Conservation (phyloP, 1,140 invertebrate species). For the Caerostris extrusa region DNA sequence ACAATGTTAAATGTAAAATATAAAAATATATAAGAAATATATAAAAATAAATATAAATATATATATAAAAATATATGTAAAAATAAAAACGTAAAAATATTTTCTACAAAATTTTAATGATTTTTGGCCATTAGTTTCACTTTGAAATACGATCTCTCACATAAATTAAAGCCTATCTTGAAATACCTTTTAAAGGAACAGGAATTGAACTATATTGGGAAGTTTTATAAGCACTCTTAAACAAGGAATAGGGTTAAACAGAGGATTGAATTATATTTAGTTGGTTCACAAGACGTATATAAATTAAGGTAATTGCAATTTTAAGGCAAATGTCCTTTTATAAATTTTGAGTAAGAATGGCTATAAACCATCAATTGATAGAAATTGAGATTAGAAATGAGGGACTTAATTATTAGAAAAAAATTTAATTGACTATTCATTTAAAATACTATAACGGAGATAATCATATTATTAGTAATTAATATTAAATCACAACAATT, state of each 20-base stretch:
- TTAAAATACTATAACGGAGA: too few relatives aligned
- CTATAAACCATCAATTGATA: too few relatives aligned
- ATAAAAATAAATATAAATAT: too few relatives aligned
- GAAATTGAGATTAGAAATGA: too few relatives aligned
- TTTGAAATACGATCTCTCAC: background rate
- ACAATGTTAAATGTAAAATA: background rate
- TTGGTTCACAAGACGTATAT: background rate
- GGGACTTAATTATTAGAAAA: too few relatives aligned
- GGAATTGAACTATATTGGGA: background rate
- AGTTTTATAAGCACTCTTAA: background rate
- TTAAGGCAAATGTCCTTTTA: background rate
- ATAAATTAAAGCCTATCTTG: background rate
- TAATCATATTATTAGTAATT: too few relatives aligned
- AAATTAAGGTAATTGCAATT: background rate
- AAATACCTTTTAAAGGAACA: background rate
- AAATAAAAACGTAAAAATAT: too few relatives aligned
- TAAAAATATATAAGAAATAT: too few relatives aligned
- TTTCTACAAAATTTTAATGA: background rate
- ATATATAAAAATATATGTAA: too few relatives aligned
- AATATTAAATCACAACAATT: too few relatives aligned
- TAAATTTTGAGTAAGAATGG: too few relatives aligned
- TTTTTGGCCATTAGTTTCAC: conserved; percentile 12
- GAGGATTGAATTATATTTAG: background rate
- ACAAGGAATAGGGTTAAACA: background rate
- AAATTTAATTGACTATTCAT: too few relatives aligned